A percentile compares a stretch with the other conserved stretches of the same genome.
phyloP scores from a whole-genome alignment of 2,797 vertebrate genomes.

The Morelia viridis region DNA sequence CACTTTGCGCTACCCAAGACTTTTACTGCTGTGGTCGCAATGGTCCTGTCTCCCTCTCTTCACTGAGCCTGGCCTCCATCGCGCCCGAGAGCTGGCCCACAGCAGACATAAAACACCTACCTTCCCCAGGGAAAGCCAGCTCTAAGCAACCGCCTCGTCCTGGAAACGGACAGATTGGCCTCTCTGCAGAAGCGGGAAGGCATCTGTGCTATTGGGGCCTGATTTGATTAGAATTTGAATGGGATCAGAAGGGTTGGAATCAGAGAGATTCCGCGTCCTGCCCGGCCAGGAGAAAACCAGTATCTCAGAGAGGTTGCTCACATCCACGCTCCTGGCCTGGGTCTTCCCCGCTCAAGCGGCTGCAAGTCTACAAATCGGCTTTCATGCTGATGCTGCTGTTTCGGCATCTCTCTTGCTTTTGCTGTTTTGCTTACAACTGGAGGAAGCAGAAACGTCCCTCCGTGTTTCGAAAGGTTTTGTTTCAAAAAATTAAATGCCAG shows the following conservation, averaged over 20 bases:
- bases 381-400: neutral
- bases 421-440: neutral
- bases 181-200: neutral
- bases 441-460: neutral
- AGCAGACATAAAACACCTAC: neutral
- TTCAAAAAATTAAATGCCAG: neutral
- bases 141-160: neutral
- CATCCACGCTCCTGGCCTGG: neutral
- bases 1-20: neutral
- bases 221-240: constrained; percentile 27
- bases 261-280: neutral
- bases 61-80: neutral
- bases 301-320: neutral
- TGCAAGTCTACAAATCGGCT: neutral
- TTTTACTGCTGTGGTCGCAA: neutral
- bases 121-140: neutral
- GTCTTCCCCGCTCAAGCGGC: neutral
- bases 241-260: neutral
- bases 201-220: neutral
- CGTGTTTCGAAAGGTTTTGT: neutral
- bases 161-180: no score
- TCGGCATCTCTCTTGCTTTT: neutral
- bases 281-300: neutral
- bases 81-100: rapidly evolving
- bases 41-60: neutral